These are phyloP conservation scores for Drosophila kikkawai DNA, from an alignment of 1,140 invertebrate genomes.

Conservation along the genomic window DNA sequence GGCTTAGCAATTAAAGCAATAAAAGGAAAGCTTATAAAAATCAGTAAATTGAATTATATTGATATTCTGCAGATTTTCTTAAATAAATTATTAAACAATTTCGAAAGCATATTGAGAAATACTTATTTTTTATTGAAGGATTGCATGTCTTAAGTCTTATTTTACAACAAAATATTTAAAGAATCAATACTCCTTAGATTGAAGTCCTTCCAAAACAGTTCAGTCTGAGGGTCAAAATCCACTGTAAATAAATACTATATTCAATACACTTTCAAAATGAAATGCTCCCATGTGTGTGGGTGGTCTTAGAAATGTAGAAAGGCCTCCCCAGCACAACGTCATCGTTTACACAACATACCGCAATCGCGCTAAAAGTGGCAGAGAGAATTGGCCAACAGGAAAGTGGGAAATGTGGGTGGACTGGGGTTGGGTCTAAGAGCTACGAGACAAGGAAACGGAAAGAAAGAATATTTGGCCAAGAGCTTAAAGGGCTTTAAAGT, in stretches of 20 bases:
- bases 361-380: slow-evolving; percentile 56
- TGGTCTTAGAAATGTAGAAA: slow-evolving; percentile 11
- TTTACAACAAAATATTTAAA: neutral
- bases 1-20: too few relatives aligned
- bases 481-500: slow-evolving; percentile 61
- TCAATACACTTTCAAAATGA: slow-evolving; percentile 46
- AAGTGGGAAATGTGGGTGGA: neutral
- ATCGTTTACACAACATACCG: slow-evolving; percentile 66
- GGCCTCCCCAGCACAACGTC: slow-evolving; percentile 25
- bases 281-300: slow-evolving; percentile 30
- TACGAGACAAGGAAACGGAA: slow-evolving; percentile 32
- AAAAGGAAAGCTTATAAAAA: too few relatives aligned
- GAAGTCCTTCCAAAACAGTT: neutral
- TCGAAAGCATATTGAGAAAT: neutral
- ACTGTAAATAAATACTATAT: slow-evolving; percentile 14
- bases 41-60: neutral
- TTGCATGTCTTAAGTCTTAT: neutral
- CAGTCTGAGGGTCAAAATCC: neutral
- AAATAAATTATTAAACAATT: neutral
- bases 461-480: slow-evolving; percentile 55
- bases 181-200: neutral
- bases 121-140: neutral
- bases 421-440: slow-evolving; percentile 12
- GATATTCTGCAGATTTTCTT: neutral
- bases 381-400: slow-evolving; percentile 30